These are phyloP conservation scores for Dendropsophus ebraccatus DNA, from an alignment of 2,113 vertebrate genomes.

Conservation along the genomic window DNA sequence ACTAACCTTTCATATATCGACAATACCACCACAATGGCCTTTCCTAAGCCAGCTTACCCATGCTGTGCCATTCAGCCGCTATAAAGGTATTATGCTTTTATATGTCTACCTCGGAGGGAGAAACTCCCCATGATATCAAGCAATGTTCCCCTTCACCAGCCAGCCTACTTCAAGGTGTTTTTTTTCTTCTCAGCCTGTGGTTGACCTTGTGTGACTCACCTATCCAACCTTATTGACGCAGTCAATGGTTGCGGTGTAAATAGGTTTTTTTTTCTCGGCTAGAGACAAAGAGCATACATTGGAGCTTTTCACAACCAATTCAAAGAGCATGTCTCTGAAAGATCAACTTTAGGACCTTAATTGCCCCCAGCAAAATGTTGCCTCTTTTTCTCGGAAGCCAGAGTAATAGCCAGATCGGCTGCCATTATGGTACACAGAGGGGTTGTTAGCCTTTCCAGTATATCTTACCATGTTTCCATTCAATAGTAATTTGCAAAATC, in stretches of 20 bases:
- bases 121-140: background rate
- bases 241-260: background rate
- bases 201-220: background rate
- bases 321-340: background rate
- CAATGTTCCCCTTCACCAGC: too few relatives aligned
- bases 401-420: too few relatives aligned
- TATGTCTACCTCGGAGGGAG: background rate
- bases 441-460: too few relatives aligned
- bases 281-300: background rate
- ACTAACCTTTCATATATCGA: constrained; percentile 33
- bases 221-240: background rate
- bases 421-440: too few relatives aligned
- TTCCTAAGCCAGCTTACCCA: constrained; percentile 44
- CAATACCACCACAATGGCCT: constrained; percentile 1
- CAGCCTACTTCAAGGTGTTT: background rate
- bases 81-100: constrained; percentile 35
- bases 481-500: too few relatives aligned
- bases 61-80: constrained; percentile 36
- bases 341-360: background rate
- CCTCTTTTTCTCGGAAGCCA: too few relatives aligned
- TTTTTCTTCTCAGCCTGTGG: background rate
- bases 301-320: background rate
- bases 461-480: too few relatives aligned
- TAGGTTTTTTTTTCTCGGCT: background rate
- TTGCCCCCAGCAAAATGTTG: too few relatives aligned